Percentiles rank a stretch among this genome's conserved stretches.
These are phyloP conservation scores for Lordiphosa collinella DNA, from an alignment of 1,140 invertebrate species.

Conservation along the genomic window DNA sequence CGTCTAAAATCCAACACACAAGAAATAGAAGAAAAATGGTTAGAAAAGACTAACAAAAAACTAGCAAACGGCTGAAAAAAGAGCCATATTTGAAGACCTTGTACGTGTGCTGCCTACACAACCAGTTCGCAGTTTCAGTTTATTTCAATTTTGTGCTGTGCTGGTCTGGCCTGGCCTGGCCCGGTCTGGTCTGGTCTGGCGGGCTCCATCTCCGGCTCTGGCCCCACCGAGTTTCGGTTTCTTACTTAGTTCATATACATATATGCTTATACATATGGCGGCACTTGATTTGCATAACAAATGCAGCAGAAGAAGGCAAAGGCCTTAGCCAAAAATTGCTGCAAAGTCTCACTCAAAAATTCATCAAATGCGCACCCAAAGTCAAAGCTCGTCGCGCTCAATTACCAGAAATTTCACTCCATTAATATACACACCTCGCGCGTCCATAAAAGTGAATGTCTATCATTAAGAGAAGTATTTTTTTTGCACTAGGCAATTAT, in stretches of 20 bases:
- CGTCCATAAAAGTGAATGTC: conserved; percentile 71
- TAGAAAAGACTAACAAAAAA: conserved; percentile 52
- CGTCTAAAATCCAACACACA: conserved; percentile 53
- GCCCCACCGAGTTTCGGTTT: conserved; percentile 42
- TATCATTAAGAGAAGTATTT: conserved; percentile 64
- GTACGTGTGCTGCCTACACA: conserved; percentile 75
- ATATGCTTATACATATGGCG: conserved; percentile 45
- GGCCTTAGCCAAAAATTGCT: conserved; percentile 40
- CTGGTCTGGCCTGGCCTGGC: conserved; percentile 6
- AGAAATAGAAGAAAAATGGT: conserved; percentile 69
- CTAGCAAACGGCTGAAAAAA: conserved; percentile 35
- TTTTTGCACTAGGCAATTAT: conserved; percentile 24
- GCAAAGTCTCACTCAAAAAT: conserved; percentile 50
- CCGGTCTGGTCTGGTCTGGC: conserved; percentile 21
- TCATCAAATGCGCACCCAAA: conserved; percentile 69
- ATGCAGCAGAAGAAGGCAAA: conserved; percentile 53
- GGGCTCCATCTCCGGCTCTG: conserved; percentile 28
- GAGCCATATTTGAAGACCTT: conserved; percentile 75
- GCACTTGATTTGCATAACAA: conserved; percentile 77
- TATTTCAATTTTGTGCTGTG: conserved; percentile 59
- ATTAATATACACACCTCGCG: conserved; percentile 69
- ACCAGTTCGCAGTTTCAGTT: conserved; percentile 67
- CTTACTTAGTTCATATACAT: conserved; percentile 34
- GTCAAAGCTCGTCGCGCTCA: conserved; percentile 63
- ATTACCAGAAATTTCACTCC: conserved; percentile 74